A percentile compares a stretch with the other conserved stretches of the same genome.
Evolutionary conservation across 2,113 vertebrate species (phyloP).

Genomic region (Murina feae): DNA sequence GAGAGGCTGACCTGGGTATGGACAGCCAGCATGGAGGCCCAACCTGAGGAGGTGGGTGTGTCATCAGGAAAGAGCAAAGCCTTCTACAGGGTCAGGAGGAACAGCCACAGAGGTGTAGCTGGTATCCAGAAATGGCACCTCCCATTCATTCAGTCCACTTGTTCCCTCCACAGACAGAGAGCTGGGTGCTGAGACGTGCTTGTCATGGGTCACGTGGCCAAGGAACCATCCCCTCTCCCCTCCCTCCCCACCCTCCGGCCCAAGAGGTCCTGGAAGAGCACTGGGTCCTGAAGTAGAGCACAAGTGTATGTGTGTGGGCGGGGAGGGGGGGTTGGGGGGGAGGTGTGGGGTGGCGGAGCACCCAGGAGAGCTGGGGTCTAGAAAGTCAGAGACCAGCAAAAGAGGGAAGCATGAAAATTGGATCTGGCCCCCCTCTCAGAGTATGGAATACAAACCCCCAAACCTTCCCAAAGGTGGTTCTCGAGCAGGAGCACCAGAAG

Average conservation of each 20-base stretch:
- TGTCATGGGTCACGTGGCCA: accelerated
- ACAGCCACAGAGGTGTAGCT: not conserved
- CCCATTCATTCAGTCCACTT: accelerated
- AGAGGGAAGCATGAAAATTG: not conserved
- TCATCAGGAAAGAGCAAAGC: not conserved
- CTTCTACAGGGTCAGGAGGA: not conserved
- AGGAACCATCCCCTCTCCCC: no score
- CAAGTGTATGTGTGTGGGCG: no score
- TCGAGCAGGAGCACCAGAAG: accelerated
- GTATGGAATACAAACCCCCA: not conserved
- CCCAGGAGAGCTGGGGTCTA: not conserved
- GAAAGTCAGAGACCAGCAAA: not conserved
- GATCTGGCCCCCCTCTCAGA: not conserved
- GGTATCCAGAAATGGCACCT: accelerated
- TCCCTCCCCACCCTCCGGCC: accelerated
- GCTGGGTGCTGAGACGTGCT: accelerated
- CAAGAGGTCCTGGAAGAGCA: not conserved
- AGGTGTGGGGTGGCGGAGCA: accelerated
- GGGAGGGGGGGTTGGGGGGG: not conserved
- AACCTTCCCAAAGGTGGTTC: not conserved
- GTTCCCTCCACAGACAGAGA: not conserved
- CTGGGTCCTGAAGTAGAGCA: not conserved
- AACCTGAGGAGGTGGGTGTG: not conserved
- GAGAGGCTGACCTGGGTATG: no score
- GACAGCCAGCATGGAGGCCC: not conserved